Evolutionary conservation across 2,797 vertebrate species (phyloP), one percentile per base, ranked within the genome.

Genomic region (Crocidura indochinensis): DNA sequence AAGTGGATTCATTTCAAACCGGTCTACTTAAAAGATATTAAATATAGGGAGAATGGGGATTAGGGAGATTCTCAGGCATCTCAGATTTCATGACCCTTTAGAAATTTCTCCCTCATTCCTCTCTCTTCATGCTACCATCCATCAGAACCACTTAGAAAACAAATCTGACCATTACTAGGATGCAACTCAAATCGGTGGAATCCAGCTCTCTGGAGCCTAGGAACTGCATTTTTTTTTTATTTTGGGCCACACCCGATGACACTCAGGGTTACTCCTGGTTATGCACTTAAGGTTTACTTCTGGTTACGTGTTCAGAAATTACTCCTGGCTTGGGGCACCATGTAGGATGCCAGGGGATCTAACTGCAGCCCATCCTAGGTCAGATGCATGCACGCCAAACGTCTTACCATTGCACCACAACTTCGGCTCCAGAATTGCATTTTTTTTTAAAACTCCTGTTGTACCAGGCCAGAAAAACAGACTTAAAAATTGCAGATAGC

Each of bases 111-210:
- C 29, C 27, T 76, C 31, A 44, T 64, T 20, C 8, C 44, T 38
- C 17, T 9, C 1, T 51, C 68, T 76, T 24, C n/a, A 0, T 7
- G 19, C 44, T 62, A 20, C 2, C 46, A 10, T 0, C 0, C 2
- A 1, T 78, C 2, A 72, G 10, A 65, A 10, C 29, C 64, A 65
- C 29, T 64, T 2, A 24, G 68, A 46, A 14, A 74, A 64, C 5
- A 29, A 31, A 67, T 71, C 7, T 22, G 77, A 74, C 29, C 0
- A 0, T 72, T 31, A 22, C 46, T n/a, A n/a, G 68, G 49, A 2
- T 20, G 17, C 5, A 8, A 26, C 5, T 24, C 26, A 56, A 75
- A 51, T 24, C 4, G 6, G 5, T 46, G 56, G 46, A 26, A 19
- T 27, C 22, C 49, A 22, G 27, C 10, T 5, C 4, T n/a, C 38